Base-by-base conservation (phyloP, 2,113 vertebrate species). In the Indicator indicator region DNA sequence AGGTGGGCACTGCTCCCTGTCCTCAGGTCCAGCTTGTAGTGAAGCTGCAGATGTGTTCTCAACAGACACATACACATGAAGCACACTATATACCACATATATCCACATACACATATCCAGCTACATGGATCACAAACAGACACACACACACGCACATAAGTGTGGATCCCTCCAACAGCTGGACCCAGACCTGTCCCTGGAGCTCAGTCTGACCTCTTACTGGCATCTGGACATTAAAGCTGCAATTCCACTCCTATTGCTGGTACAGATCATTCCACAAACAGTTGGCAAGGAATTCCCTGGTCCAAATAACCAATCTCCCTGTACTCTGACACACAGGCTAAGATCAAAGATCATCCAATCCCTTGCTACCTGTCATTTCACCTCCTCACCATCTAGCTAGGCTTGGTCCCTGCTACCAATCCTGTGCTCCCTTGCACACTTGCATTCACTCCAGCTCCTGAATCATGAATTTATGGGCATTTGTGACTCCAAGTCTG, bases 341-440 rank as follows among this genome's bases (percentile, higher is more conserved):
- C 12, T 69, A 50, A 6, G 18, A 13, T 56, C 2, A 2, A 32
- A 73, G 21, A 52, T 4, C 16, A 62, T 26, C 11, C 7, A 46
- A 9, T 9, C 3, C 15, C 11, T 50, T 54, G 12, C 6, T 85
- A 27, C 30, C 42, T 24, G 16, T 12, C n/a, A 27, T 18, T 67
- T 70, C 40, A 44, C 15, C 21, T 38, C 44, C 11, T 5, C 14
- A 38, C 19, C 4, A 32, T 21, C 9, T 78, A 38, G 10, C 12
- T 70, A 0, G 1, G 3, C 16, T 70, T 70, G 5, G 38, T 11
- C 23, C 20, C 38, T 2, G 1, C 7, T 44, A 63, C 48, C 1
- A 1, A 42, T 40, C 5, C 8, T 48, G 42, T 2, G 1, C 11
- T 62, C 28, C 40, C 20, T 67, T 80, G 17, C 12, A 36, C 10